Base-by-base conservation (phyloP, 2,888 invertebrate genomes). In the Chrysina gloriosa region DNA sequence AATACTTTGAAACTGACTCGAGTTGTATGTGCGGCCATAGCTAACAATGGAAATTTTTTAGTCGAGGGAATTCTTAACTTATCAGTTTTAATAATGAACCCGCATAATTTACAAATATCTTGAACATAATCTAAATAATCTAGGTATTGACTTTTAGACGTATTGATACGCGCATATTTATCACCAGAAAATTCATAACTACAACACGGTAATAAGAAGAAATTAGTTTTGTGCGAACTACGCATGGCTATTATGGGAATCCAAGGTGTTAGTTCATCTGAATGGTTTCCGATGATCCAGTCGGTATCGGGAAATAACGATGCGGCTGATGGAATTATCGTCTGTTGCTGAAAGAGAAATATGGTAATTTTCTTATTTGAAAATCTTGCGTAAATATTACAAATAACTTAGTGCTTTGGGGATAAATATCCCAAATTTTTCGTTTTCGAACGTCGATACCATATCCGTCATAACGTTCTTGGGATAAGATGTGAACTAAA, bases 241-340 rank as follows among this genome's bases (percentile, higher is more conserved):
- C 87, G 87, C 0, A 95, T 89, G 23, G 98, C 92, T 75, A 98
- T 90, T 0, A 98, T 91, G 16, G 98, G 97, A 76, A 99, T 91
- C 98, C 98, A 99, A 0, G 98, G 97, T 5, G 98, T 98, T n/a
- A 99, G 84, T 82, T 99, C 98, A 85, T 99, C 99, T 9, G 97
- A 97, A 85, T 99, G 99, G 84, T 99, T 99, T 61, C 98, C 99
- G 80, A 99, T 96, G 58, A 99, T 84, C 97, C 97, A 97, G 78
- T 96, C 93, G 25, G 87, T 87, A n/a, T 90, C 87, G 5, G 91
- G 88, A 77, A 92, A 94, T 45, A 88, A 78, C 70, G 86, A 86
- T 58, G 86, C 80, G 70, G 90, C 87, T 6, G 90, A 90, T 52
- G 94, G 94, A 67, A 87, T 87, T 64, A 95, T 87, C 2, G 89